Percentiles rank a stretch among this genome's conserved stretches.
Conservation (phyloP, 1,140 invertebrate genomes). For the Drosophila hydei region DNA sequence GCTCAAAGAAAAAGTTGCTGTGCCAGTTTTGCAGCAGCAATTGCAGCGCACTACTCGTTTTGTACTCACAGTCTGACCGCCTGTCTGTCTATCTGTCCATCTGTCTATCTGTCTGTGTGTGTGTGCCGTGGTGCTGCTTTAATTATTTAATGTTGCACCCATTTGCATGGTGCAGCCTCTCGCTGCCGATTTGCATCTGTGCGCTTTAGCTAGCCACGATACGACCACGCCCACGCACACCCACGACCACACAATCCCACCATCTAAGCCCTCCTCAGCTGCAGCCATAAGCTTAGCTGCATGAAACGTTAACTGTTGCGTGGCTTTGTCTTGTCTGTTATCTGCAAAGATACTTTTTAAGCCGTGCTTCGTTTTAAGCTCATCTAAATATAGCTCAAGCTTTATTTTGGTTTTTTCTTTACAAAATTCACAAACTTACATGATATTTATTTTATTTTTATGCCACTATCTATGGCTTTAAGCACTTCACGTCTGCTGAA, state of each 20-base stretch:
- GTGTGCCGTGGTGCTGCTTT: conserved; percentile 52
- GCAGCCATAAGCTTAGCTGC: conserved; percentile 18
- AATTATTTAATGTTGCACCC: conserved; percentile 80
- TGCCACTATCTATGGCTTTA: conserved; percentile 12
- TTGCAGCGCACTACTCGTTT: conserved; percentile 24
- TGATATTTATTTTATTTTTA: conserved; percentile 2
- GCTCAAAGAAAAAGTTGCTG: conserved; percentile 79
- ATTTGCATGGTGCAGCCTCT: conserved; percentile 65
- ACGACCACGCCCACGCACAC: conserved; percentile 25
- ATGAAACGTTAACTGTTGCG: conserved; percentile 42
- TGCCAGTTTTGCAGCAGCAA: conserved; percentile 67
- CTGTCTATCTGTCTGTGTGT: conserved; percentile 22
- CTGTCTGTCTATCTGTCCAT: conserved; percentile 15
- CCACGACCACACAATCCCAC: conserved; percentile 24
- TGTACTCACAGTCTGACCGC: conserved; percentile 30
- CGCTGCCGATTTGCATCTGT: conserved; percentile 69
- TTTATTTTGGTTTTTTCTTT: not conserved
- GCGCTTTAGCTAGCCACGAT: conserved; percentile 42
- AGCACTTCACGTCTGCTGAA: conserved; percentile 24
- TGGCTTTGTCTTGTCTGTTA: conserved; percentile 15
- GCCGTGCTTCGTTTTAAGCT: conserved; percentile 1
- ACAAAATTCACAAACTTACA: conserved; percentile 5
- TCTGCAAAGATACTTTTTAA: conserved; percentile 16
- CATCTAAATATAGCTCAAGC: conserved; percentile 1
- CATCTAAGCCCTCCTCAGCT: conserved; percentile 19